These are phyloP conservation scores for Microcebus murinus DNA, from an alignment of 2,113 vertebrate species.

Conservation along the genomic window DNA sequence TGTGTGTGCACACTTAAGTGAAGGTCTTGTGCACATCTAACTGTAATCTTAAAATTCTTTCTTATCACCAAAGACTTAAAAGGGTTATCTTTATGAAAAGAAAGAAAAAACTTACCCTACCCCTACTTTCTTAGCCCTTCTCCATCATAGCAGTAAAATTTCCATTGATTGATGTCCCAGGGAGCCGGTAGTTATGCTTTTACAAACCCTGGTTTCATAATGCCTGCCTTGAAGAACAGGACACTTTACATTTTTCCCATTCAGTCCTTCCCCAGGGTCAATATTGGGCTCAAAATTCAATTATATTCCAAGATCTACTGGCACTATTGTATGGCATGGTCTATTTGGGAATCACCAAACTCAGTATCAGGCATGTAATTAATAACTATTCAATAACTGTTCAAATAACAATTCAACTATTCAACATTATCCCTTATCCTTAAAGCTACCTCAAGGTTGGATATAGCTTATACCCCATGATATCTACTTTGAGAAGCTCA, in stretches of 20 bases:
- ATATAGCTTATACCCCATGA: neutral
- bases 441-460: neutral
- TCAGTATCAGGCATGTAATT: neutral
- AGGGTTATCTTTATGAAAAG: conserved; percentile 34
- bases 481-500: neutral
- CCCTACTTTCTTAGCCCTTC: neutral
- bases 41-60: neutral
- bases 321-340: neutral
- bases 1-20: no score
- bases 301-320: neutral
- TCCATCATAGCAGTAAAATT: neutral
- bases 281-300: neutral
- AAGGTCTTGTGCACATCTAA: neutral
- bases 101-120: neutral
- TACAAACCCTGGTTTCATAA: neutral
- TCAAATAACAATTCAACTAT: neutral
- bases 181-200: neutral
- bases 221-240: neutral
- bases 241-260: neutral
- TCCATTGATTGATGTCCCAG: neutral
- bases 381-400: neutral
- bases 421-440: neutral
- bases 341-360: neutral
- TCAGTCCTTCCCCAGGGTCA: neutral
- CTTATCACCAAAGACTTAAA: conserved; percentile 45